A percentile compares a stretch with the other conserved stretches of the same genome.
Evolutionary conservation across 2,113 vertebrate genomes (phyloP).

Genomic region (Microcebus murinus): DNA sequence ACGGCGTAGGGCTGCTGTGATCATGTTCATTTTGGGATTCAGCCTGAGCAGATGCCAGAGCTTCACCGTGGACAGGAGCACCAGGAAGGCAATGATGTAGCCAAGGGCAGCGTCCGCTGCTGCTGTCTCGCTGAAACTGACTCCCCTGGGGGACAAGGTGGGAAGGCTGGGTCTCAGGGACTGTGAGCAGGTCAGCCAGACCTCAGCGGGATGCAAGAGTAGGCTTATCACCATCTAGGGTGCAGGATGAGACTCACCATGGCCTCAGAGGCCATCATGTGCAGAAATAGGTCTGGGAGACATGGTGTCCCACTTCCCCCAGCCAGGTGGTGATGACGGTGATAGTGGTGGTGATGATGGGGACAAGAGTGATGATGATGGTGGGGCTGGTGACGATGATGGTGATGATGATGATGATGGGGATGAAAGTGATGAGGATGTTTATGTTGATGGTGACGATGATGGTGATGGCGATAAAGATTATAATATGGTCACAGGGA

Average conservation of each 20-base stretch:
- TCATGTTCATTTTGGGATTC: constrained; percentile 96
- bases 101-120: constrained; percentile 92
- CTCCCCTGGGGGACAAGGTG: constrained; percentile 82
- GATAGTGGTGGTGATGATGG: neutral
- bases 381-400: neutral
- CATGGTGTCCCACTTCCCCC: neutral
- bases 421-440: no score
- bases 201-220: neutral
- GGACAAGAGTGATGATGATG: neutral
- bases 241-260: neutral
- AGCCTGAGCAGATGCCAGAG: constrained; percentile 96
- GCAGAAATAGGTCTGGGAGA: neutral
- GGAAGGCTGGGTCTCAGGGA: neutral
- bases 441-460: neutral
- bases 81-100: constrained; percentile 95
- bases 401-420: neutral
- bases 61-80: constrained; percentile 95
- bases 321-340: neutral
- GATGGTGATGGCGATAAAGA: no score
- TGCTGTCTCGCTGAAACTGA: constrained; percentile 94
- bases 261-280: neutral
- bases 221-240: neutral
- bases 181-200: neutral
- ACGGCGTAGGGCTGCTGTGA: constrained; percentile 91
- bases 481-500: neutral